Evolutionary conservation across 1,140 invertebrate species (phyloP).

Genomic region (Eumaeus atala): DNA sequence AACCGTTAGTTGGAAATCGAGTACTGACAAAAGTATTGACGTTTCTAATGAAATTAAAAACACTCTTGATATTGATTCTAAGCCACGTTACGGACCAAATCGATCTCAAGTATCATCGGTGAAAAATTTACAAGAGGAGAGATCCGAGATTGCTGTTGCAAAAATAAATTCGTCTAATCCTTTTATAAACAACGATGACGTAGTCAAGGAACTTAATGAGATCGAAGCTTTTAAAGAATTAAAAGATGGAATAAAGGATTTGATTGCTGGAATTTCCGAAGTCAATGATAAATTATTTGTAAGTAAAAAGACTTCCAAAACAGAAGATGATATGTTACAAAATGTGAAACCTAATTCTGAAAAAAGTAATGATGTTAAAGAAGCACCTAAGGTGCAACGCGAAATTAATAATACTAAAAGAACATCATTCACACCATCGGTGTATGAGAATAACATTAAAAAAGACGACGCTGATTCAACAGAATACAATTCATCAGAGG

Average conservation of each 20-base stretch:
- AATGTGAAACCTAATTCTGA: conserved; percentile 45
- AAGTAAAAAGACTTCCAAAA: conserved; percentile 35
- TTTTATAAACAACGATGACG: conserved; percentile 51
- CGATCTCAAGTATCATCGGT: not conserved
- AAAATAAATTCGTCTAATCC: conserved; percentile 51
- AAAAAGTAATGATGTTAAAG: conserved; percentile 73
- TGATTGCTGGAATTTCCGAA: conserved; percentile 69
- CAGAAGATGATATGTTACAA: conserved; percentile 20
- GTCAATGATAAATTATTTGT: conserved; percentile 68
- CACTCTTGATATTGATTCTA: not conserved
- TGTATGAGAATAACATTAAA: conserved; percentile 63
- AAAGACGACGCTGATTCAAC: conserved; percentile 67
- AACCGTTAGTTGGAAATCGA: not conserved
- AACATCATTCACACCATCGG: conserved; percentile 48
- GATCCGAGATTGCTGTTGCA: conserved; percentile 20
- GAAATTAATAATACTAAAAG: conserved; percentile 46
- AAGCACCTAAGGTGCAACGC: conserved; percentile 57
- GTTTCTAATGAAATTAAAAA: not conserved
- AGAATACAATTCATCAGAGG: conserved; percentile 78
- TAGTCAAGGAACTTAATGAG: conserved; percentile 64
- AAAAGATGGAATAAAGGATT: conserved; percentile 69
- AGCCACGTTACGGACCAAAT: not conserved
- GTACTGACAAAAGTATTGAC: not conserved
- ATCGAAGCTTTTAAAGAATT: conserved; percentile 71
- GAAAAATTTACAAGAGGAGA: conserved; percentile 16